Evolutionary conservation across 1,140 invertebrate genomes (phyloP).

Genomic region (Hermetia illucens): DNA sequence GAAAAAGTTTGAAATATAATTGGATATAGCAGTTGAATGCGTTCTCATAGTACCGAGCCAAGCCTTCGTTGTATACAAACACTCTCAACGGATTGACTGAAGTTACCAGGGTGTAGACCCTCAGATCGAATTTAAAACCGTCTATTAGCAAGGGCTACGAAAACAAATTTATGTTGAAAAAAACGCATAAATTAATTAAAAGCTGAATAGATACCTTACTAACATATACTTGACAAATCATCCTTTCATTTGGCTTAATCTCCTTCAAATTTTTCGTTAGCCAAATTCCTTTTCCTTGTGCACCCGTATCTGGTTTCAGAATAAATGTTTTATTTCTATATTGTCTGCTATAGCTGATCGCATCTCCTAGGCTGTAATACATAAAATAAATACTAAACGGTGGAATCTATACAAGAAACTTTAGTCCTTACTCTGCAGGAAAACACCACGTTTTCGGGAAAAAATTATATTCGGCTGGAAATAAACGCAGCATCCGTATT

Average conservation of each 20-base stretch:
- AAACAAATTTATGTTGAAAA: constrained; percentile 4
- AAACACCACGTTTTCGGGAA: constrained; percentile 90
- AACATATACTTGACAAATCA: constrained; percentile 73
- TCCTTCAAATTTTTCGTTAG: constrained; percentile 67
- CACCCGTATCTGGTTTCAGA: constrained; percentile 75
- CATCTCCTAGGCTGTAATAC: constrained; percentile 41
- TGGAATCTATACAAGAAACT: no score
- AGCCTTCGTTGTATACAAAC: constrained; percentile 90
- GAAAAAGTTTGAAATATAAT: constrained; percentile 9
- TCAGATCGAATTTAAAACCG: constrained; percentile 93
- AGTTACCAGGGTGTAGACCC: constrained; percentile 87
- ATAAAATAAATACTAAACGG: background rate
- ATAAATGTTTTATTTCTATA: constrained; percentile 70
- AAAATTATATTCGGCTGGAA: constrained; percentile 79
- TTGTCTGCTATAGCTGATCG: constrained; percentile 42
- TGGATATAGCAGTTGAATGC: no score
- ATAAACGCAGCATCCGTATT: constrained; percentile 71
- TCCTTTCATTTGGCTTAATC: constrained; percentile 58
- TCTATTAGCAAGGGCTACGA: constrained; percentile 76
- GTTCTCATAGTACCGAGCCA: constrained; percentile 67
- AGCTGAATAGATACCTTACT: constrained; percentile 32
- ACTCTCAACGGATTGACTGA: constrained; percentile 86
- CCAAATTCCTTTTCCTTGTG: constrained; percentile 75
- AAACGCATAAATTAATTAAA: background rate
- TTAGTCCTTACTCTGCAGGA: constrained; percentile 66